Conservation (phyloP, 1,140 invertebrate species). For the Danaus plexippus region DNA sequence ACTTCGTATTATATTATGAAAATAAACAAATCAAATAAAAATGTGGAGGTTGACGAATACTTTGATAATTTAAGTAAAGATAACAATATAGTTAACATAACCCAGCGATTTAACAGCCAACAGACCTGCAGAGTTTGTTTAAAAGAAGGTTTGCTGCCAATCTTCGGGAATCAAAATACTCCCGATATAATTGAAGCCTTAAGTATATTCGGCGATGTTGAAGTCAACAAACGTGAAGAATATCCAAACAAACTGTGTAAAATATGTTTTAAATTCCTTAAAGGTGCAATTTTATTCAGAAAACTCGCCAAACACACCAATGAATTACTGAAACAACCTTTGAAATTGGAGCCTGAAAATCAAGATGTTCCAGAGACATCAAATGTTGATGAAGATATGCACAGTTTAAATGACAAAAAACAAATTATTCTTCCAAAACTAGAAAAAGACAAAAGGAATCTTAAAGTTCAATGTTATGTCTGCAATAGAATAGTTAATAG, state of each 20-base stretch:
- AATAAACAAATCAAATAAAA: constrained; percentile 14
- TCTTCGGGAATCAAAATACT: constrained; percentile 25
- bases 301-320: constrained; percentile 33
- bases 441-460: constrained; percentile 22
- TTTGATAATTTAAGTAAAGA: constrained; percentile 9
- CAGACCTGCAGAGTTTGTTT: constrained; percentile 32
- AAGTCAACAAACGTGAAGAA: constrained; percentile 31
- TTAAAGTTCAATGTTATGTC: constrained; percentile 50
- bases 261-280: constrained; percentile 37
- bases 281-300: constrained; percentile 37
- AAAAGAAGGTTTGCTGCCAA: constrained; percentile 28
- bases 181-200: constrained; percentile 31
- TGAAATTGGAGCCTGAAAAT: constrained; percentile 28
- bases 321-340: constrained; percentile 22
- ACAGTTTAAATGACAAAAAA: constrained; percentile 8
- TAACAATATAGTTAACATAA: not conserved
- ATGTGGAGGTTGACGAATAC: constrained; percentile 13
- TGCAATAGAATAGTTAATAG: constrained; percentile 53
- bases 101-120: constrained; percentile 5
- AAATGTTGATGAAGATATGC: constrained; percentile 6
- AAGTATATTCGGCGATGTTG: constrained; percentile 28
- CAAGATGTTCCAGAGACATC: constrained; percentile 14
- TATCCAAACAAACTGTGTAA: constrained; percentile 39
- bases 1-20: constrained; percentile 25
- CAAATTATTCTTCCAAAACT: constrained; percentile 20